Base-by-base conservation (phyloP, 2,113 vertebrate species). In the Campylomormyrus numenius region DNA sequence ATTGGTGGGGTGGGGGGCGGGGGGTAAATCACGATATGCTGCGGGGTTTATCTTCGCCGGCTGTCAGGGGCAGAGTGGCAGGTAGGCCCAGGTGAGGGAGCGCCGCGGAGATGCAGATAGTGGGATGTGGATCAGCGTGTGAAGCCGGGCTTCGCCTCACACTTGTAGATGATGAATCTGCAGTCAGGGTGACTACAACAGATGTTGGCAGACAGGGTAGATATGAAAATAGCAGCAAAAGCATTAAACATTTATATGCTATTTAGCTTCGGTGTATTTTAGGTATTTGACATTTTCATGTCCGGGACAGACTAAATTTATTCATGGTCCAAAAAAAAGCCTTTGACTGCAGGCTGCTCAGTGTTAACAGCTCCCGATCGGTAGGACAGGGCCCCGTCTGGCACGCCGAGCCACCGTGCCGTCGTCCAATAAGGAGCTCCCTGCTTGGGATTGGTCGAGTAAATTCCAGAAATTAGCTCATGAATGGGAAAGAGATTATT, bases 181-280 rank as follows among this genome's bases (percentile, higher is more conserved):
- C 96, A 93, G 94, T 93, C 94, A 95, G 94, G 93, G 94, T 95
- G 95, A 94, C 95, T 93, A 95, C 96, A 96, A 96, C 96, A 96
- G 96, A 96, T 96, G 96, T 96, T 95, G 96, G 95, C 96, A 96
- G 96, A 96, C 96, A 95, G 95, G 95, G 94, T 94, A 96, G 96
- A 96, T 96, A 96, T 96, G 96, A 96, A 96, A 96, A 96, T 96
- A 96, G 96, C 96, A 96, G 96, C 96, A 96, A 96, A 95, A 94
- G 95, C 96, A 96, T 96, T 96, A 96, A 96, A 96, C 96, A 96
- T 96, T 96, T 95, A 96, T 96, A 96, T 94, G 96, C 96, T 96
- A 96, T 96, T 96, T 96, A 96, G 96, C 96, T 95, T 96, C 96
- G 95, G 96, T 96, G 96, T 96, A 96, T 96, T 96, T 96, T 96